These are phyloP conservation scores for mouse (Mus musculus) DNA, from an alignment of 2,113 vertebrate species.

Conservation along the genomic window GRCm39 chr11:37077501-37078000, in stretches of 20 bases:
- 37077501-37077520: not conserved
- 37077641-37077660: not conserved
- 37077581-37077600: not conserved
- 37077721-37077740: not conserved
- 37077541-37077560: not conserved
- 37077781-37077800: slow-evolving; percentile 7
- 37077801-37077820: not conserved
- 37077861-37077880: not conserved
- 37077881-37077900: not conserved
- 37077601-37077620: not conserved
- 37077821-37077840: not conserved
- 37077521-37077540: not conserved
- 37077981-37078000: not conserved
- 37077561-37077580: not conserved
- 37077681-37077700: not conserved
- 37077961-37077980: not conserved
- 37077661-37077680: not conserved
- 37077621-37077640: not conserved
- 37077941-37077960: not conserved
- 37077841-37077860: not conserved
- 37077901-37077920: not conserved
- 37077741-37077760: not conserved
- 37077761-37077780: not conserved
- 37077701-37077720: not conserved
- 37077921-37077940: not conserved